Percentiles rank a stretch among this genome's conserved stretches.
phyloP scores from a whole-genome alignment of 2,888 invertebrate genomes.

The Drosophila nr. fundita region DNA sequence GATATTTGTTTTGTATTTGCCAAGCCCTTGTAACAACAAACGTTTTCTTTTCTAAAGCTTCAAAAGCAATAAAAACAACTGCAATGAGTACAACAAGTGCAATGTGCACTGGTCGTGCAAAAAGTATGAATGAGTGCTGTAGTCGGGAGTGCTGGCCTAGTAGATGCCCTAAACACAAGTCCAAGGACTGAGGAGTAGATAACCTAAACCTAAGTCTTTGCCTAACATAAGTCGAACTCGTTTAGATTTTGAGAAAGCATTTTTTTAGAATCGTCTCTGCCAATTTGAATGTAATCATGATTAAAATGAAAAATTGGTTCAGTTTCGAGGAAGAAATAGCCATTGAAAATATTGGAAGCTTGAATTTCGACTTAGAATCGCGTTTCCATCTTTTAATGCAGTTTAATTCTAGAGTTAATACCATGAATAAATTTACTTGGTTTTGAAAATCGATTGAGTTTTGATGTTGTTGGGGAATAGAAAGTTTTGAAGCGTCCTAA shows the following conservation, averaged over 20 bases:
- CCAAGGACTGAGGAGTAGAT: background rate
- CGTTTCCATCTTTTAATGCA: no score
- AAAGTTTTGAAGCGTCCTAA: background rate
- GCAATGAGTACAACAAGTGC: slow-evolving; percentile 38
- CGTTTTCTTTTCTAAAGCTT: slow-evolving; percentile 40
- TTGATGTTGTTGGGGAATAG: background rate
- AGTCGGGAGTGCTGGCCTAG: background rate
- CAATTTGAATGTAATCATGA: background rate
- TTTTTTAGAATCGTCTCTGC: background rate
- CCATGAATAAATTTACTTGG: no score
- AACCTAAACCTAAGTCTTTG: background rate
- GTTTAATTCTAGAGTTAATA: no score
- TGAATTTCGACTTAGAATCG: no score
- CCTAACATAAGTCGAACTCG: background rate
- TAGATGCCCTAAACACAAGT: background rate
- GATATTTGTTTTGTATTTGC: slow-evolving; percentile 9
- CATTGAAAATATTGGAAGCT: no score
- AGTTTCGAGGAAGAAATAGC: no score
- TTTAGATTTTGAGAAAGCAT: background rate
- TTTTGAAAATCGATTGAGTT: no score
- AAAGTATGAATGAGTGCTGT: slow-evolving; percentile 9
- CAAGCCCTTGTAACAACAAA: slow-evolving; percentile 70
- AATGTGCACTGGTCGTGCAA: slow-evolving; percentile 61
- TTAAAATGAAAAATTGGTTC: no score
- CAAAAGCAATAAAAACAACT: slow-evolving; percentile 28